These are phyloP conservation scores for Lytechinus variegatus DNA, from an alignment of 35 echinoderm and acorn worm genomes.

Conservation along the genomic window DNA sequence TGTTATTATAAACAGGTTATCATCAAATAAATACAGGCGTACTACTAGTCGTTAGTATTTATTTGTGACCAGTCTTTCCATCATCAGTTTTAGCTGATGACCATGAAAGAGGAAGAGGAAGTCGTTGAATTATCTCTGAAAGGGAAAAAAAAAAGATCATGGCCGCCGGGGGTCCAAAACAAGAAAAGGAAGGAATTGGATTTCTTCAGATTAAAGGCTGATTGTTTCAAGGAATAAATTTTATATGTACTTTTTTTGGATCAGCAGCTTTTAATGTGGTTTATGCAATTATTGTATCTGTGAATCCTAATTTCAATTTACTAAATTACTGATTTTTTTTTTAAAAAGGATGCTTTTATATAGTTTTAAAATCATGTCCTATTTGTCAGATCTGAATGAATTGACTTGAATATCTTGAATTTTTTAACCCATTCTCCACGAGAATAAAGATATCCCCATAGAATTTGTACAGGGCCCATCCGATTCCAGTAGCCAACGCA, in stretches of 20 bases:
- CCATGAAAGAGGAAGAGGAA: not conserved
- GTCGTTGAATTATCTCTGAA: not conserved
- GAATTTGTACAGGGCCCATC: too few species aligned
- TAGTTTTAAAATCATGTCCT: too few species aligned
- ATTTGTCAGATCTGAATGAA: too few species aligned
- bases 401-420: too few species aligned
- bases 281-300: too few species aligned
- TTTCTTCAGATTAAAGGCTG: not conserved
- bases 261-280: not conserved
- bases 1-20: not conserved
- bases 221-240: not conserved
- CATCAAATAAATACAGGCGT: not conserved
- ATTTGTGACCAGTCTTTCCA: not conserved
- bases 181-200: not conserved
- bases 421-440: too few species aligned
- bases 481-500: too few species aligned
- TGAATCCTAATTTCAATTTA: too few species aligned
- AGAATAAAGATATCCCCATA: too few species aligned
- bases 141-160: conserved; percentile 12
- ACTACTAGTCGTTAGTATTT: not conserved
- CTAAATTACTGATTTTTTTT: too few species aligned
- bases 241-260: too few species aligned
- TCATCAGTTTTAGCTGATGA: not conserved
- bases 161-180: not conserved
- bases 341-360: too few species aligned